Evolutionary conservation across 2,888 invertebrate genomes (phyloP).

Genomic region (Lutraria lutraria): DNA sequence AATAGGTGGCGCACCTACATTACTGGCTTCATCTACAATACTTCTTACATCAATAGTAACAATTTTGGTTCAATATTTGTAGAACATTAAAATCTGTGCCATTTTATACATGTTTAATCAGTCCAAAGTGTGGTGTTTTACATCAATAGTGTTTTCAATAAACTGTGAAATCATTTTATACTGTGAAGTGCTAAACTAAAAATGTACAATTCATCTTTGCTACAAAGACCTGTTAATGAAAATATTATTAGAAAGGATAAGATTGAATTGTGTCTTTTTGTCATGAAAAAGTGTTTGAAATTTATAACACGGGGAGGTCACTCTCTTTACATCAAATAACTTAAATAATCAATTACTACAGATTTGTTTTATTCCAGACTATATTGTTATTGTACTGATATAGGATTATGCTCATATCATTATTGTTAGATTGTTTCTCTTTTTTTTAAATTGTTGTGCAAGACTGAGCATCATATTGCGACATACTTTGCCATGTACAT

Average conservation of each 20-base stretch:
- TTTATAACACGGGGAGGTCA: too few species aligned
- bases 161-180: neutral
- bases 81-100: neutral
- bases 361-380: too few species aligned
- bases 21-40: neutral
- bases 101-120: neutral
- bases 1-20: neutral
- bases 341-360: too few species aligned
- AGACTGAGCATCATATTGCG: neutral
- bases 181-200: neutral
- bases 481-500: neutral
- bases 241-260: too few species aligned
- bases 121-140: neutral
- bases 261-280: too few species aligned
- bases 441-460: neutral
- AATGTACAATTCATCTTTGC: neutral
- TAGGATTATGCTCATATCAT: neutral
- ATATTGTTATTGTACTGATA: too few species aligned
- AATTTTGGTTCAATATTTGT: slow-evolving; percentile 20
- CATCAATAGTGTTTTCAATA: neutral
- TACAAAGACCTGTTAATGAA: too few species aligned
- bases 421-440: too few species aligned
- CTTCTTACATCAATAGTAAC: slow-evolving; percentile 15
- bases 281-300: too few species aligned
- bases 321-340: too few species aligned